Conservation (phyloP, 2,113 vertebrate species). For the Recurvirostra avosetta region DNA sequence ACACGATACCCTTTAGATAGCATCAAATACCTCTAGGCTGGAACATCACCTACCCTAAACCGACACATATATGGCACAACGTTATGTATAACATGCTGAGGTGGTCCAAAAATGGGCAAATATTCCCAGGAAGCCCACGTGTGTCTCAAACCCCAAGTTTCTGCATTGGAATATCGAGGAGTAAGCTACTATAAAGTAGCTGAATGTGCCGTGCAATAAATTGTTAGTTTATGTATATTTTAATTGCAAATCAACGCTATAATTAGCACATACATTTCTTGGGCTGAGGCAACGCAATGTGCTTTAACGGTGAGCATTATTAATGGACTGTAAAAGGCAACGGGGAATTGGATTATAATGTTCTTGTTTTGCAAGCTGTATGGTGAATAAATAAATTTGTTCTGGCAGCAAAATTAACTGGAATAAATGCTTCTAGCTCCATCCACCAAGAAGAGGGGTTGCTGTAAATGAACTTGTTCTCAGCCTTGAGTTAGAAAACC, state of each 20-base stretch:
- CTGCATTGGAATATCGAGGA: not conserved
- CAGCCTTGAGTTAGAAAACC: not conserved
- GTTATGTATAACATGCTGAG: not conserved
- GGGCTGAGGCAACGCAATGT: not conserved
- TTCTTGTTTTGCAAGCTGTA: constrained; percentile 50
- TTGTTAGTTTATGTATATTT: not conserved
- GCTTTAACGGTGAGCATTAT: not conserved
- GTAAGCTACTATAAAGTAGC: not conserved
- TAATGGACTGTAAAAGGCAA: constrained; percentile 43
- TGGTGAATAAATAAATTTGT: constrained; percentile 22
- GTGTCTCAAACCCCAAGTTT: not conserved
- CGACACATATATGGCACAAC: not conserved
- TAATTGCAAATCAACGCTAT: not conserved
- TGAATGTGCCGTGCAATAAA: not conserved
- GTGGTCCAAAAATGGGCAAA: not conserved
- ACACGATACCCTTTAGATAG: not conserved
- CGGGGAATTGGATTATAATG: constrained; percentile 12
- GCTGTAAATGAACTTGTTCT: not conserved
- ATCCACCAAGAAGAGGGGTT: not conserved
- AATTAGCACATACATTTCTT: not conserved
- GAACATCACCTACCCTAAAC: not conserved
- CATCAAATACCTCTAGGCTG: not conserved
- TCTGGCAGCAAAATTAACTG: constrained; percentile 39
- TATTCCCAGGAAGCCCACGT: not conserved
- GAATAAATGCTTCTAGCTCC: constrained; percentile 11